Percentiles rank a stretch among this genome's conserved stretches.
These are phyloP conservation scores for Leuctra nigra DNA, from an alignment of 2,888 invertebrate species.

Conservation along the genomic window DNA sequence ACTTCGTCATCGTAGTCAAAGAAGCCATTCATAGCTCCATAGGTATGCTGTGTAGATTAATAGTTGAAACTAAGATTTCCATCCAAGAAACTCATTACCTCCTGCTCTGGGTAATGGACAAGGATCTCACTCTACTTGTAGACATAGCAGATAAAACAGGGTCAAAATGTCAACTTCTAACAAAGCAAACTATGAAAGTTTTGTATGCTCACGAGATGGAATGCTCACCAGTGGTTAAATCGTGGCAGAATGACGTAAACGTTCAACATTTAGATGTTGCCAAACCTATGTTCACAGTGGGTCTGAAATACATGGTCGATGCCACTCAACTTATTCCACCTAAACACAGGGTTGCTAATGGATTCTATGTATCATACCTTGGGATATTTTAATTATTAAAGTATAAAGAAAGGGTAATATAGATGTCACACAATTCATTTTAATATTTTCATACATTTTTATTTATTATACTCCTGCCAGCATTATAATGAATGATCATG, in stretches of 20 bases:
- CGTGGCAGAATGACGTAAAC: conserved; percentile 49
- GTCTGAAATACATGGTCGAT: conserved; percentile 48
- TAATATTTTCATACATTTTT: too few relatives aligned
- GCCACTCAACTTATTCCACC: conserved; percentile 51
- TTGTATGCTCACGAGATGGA: conserved; percentile 48
- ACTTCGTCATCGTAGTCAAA: conserved; percentile 49
- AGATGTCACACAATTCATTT: too few relatives aligned
- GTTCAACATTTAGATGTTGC: conserved; percentile 49
- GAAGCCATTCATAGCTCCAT: conserved; percentile 46
- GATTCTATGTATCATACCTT: conserved; percentile 53
- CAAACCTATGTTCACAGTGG: conserved; percentile 49
- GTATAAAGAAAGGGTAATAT: too few relatives aligned
- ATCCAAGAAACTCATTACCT: conserved; percentile 45
- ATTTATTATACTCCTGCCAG: too few relatives aligned
- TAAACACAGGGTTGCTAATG: conserved; percentile 48
- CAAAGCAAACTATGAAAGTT: conserved; percentile 49
- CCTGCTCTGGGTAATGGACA: conserved; percentile 56
- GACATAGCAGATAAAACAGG: conserved; percentile 16
- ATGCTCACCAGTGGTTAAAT: conserved; percentile 42
- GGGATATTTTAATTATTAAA: too few relatives aligned
- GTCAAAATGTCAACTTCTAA: conserved; percentile 35
- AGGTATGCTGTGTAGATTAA: conserved; percentile 48
- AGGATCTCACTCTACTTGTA: conserved; percentile 47
- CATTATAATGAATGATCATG: too few relatives aligned
- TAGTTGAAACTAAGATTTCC: conserved; percentile 46